Evolutionary conservation across 2,113 vertebrate species (phyloP).

Genomic region (Pseudonaja textilis): DNA sequence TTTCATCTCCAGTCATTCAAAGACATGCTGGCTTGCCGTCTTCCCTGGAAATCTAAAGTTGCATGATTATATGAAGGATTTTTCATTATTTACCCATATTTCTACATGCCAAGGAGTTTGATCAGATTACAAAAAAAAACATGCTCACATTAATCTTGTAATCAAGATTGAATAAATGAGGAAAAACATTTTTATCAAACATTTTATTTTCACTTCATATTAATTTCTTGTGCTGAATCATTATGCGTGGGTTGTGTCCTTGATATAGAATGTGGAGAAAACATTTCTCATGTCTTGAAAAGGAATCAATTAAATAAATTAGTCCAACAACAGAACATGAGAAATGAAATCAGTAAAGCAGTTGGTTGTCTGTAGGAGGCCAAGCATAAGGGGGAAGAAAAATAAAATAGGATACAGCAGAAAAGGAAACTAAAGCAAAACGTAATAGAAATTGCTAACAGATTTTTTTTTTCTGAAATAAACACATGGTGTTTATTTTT

Average conservation of each 20-base stretch:
- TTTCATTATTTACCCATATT: background rate
- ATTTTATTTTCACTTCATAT: background rate
- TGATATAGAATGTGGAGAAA: background rate
- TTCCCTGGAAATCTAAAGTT: background rate
- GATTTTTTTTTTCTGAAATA: background rate
- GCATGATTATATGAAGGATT: background rate
- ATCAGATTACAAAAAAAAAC: background rate
- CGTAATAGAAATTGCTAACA: background rate
- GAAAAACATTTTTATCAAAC: background rate
- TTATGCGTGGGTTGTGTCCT: background rate
- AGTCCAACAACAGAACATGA: background rate
- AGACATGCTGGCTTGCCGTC: background rate
- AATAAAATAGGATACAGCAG: background rate
- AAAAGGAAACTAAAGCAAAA: background rate
- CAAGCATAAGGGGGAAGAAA: too few relatives aligned
- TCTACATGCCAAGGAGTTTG: background rate
- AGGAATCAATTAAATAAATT: slow-evolving; percentile 20
- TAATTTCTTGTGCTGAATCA: background rate
- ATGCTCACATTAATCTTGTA: background rate
- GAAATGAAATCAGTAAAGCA: slow-evolving; percentile 11
- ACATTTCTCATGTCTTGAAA: background rate
- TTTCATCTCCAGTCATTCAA: background rate
- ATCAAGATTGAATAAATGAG: background rate
- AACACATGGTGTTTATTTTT: background rate
- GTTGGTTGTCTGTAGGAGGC: background rate